Base-by-base conservation (phyloP, 2,888 invertebrate genomes). In the Rotaria socialis region DNA sequence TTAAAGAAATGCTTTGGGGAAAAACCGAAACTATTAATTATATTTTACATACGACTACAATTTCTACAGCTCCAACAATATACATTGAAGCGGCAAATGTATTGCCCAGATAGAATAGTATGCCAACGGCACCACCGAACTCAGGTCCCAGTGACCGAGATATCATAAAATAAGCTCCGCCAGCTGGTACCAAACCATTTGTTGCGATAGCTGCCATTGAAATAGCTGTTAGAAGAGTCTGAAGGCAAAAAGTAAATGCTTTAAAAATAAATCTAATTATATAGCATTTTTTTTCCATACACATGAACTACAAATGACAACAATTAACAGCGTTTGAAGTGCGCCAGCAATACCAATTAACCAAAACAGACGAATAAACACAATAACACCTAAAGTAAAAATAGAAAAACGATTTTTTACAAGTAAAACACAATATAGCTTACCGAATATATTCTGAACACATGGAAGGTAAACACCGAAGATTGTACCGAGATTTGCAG, bases 161-260 rank as follows among this genome's bases (percentile, higher is more conserved):
- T 92, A 99, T 99, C 97, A 99, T 98, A 92, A 98, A 99, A 93
- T 99, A 99, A 87, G 97, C 97, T 87, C 99, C 99, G 87, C 99
- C 99, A 43, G 90, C 91, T 14, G 98, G 97, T 87, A 99, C 97
- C 89, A 97, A 97, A 43, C 99, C 99, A 92, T 99, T 99, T 75
- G 99, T 99, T 67, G 99, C 99, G 90, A 99, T 98, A 88, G 99
- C 99, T 89, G 97, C 97, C 96, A 99, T 96, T 86, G 98, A 99
- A 90, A 99, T 97, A 87, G 97, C 91, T 7, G 92, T 93, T 85
- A 92, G 89, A 87, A 92, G 89, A 19, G 92, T 92, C 85, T 85
- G 14, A 19, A 47, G 43, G 52, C 16, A 22, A 24, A 55, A 22
- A n/a, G 5, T n/a, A 27, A 14, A 67, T 16, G 22, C 35, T 35